These are phyloP conservation scores for Oxycera nigricornis DNA, from an alignment of 2,888 invertebrate species.

Conservation along the genomic window DNA sequence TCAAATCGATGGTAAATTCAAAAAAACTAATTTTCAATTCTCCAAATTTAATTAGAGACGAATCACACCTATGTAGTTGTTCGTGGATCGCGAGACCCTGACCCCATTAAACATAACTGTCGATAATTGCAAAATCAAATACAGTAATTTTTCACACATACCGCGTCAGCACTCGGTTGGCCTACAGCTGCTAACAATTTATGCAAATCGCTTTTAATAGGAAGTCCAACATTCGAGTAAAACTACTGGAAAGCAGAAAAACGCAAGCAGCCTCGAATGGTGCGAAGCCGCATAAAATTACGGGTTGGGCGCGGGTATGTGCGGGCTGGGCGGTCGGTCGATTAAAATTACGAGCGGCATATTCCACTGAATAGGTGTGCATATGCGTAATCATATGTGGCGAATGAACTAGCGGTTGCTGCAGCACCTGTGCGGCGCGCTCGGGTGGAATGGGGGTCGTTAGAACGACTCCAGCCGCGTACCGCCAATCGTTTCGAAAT, in stretches of 20 bases:
- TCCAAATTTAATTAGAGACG: not conserved
- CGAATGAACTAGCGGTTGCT: not conserved
- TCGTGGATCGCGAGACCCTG: not conserved
- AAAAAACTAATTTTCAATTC: too few species aligned
- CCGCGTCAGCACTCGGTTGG: not conserved
- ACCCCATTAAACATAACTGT: not conserved
- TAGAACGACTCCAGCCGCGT: not conserved
- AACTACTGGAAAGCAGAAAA: not conserved
- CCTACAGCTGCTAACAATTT: not conserved
- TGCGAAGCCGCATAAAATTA: not conserved
- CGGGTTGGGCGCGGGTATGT: too few species aligned
- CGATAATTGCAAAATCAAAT: not conserved
- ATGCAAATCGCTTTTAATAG: not conserved
- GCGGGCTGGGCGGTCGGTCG: too few species aligned
- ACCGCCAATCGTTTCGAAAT: not conserved
- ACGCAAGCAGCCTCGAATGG: not conserved
- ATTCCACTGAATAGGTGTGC: not conserved
- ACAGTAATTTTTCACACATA: not conserved
- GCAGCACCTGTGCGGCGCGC: not conserved
- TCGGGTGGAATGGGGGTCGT: not conserved
- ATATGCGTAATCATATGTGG: not conserved
- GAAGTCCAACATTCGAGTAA: not conserved
- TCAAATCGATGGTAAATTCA: not conserved
- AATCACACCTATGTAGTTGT: not conserved
- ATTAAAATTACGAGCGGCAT: not conserved